Percentiles rank a stretch among this genome's conserved stretches.
phyloP scores from a whole-genome alignment of 1,140 invertebrate species.

The Penaeus indicus region DNA sequence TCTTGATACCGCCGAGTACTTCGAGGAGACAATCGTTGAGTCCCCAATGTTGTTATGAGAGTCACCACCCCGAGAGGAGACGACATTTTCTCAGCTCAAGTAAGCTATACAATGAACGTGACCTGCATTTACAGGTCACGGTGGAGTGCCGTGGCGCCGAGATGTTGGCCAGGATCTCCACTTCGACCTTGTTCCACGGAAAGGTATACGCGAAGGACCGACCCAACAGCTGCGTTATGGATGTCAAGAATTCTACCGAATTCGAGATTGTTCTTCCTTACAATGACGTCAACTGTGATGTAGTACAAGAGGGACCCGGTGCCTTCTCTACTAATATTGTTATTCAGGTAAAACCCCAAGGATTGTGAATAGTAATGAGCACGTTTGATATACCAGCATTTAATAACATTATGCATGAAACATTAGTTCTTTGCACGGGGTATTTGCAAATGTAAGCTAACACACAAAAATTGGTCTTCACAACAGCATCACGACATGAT shows the following conservation, averaged over 20 bases:
- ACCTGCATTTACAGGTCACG: constrained; percentile 70
- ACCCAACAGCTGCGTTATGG: constrained; percentile 91
- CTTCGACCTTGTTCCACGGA: constrained; percentile 92
- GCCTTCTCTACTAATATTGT: constrained; percentile 67
- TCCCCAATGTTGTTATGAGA: constrained; percentile 94
- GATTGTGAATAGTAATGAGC: background rate
- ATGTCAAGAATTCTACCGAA: constrained; percentile 85
- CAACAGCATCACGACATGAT: constrained; percentile 96
- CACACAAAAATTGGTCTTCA: constrained; percentile 74
- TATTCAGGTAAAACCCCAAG: constrained; percentile 59
- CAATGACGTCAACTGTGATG: constrained; percentile 89
- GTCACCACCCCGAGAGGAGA: constrained; percentile 75
- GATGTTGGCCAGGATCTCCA: constrained; percentile 92
- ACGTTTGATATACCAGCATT: background rate
- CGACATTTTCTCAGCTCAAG: constrained; percentile 71
- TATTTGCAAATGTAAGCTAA: too few relatives aligned
- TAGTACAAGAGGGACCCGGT: constrained; percentile 67
- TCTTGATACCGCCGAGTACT: constrained; percentile 74
- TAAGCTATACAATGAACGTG: constrained; percentile 60
- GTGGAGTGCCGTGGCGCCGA: constrained; percentile 89
- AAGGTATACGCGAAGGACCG: constrained; percentile 77
- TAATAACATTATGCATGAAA: background rate
- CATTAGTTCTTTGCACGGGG: too few relatives aligned
- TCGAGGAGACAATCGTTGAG: constrained; percentile 79
- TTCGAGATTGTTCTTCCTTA: constrained; percentile 92